phyloP scores from a whole-genome alignment of 2,113 vertebrate species.

The Zapornia atra region DNA sequence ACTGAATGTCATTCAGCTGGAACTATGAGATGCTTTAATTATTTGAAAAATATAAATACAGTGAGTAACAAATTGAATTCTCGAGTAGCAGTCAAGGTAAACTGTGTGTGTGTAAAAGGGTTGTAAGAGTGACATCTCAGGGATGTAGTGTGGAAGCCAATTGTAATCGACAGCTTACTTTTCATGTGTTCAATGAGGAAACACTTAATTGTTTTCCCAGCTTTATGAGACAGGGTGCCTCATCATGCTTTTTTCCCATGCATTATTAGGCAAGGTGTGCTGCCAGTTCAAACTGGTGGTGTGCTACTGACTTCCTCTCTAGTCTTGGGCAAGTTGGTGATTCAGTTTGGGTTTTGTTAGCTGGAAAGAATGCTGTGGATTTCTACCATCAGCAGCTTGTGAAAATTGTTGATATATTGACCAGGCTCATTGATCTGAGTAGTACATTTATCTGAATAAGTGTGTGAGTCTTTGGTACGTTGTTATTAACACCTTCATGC shows the following conservation, averaged over 20 bases:
- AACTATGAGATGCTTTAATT: not conserved
- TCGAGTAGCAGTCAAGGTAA: not conserved
- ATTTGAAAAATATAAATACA: slow-evolving; percentile 15
- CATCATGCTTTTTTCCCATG: not conserved
- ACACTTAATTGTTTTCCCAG: not conserved
- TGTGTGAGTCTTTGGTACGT: not conserved
- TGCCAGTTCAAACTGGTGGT: accelerated
- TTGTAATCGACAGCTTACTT: not conserved
- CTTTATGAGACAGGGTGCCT: not conserved
- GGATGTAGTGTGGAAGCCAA: not conserved
- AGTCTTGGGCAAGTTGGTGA: not conserved
- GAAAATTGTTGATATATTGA: not conserved
- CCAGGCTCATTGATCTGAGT: not conserved
- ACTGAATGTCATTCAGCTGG: slow-evolving; percentile 23
- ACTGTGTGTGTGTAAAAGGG: not conserved
- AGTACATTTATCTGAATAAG: not conserved
- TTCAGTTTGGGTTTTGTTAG: not conserved
- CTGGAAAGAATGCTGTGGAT: not conserved
- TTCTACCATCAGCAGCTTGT: not conserved
- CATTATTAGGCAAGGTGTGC: not conserved
- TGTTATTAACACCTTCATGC: not conserved
- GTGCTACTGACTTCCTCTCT: not conserved
- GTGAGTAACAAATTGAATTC: slow-evolving; percentile 11
- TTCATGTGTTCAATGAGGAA: not conserved
- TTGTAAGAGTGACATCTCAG: not conserved